phyloP scores from a whole-genome alignment of 2,797 vertebrate species.

The Fistularia commersonii region DNA sequence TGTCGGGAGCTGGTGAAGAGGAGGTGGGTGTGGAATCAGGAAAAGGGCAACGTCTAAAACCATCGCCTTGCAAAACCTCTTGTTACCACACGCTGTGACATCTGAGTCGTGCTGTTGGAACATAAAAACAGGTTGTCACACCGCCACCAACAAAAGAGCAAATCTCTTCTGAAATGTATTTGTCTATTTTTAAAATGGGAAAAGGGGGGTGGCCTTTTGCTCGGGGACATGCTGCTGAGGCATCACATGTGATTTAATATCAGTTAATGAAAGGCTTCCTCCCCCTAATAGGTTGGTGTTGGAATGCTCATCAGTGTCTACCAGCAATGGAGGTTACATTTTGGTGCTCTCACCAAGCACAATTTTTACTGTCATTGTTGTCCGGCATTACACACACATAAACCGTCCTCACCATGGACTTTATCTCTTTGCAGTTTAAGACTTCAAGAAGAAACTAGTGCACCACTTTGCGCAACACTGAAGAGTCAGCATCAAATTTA shows the following conservation, averaged over 20 bases:
- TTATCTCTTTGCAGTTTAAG: too few relatives aligned
- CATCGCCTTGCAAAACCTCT: constrained; percentile 41
- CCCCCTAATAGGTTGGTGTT: constrained; percentile 34
- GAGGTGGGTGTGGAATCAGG: constrained; percentile 78
- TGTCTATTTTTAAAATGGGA: constrained; percentile 63
- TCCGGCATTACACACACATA: constrained; percentile 13
- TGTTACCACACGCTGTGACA: constrained; percentile 56
- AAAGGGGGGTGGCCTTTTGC: constrained; percentile 30
- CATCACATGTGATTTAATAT: constrained; percentile 72
- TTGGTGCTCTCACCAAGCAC: constrained; percentile 25
- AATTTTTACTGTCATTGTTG: constrained; percentile 21
- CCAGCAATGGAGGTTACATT: constrained; percentile 52
- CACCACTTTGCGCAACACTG: too few relatives aligned
- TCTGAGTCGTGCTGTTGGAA: constrained; percentile 42
- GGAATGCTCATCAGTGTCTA: constrained; percentile 34
- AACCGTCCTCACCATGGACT: too few relatives aligned
- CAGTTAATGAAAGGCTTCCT: constrained; percentile 65
- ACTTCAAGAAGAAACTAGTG: too few relatives aligned
- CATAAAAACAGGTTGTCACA: constrained; percentile 66
- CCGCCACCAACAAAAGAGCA: constrained; percentile 59
- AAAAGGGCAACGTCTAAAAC: constrained; percentile 78
- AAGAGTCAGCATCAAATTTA: too few relatives aligned
- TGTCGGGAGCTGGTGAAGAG: constrained; percentile 78
- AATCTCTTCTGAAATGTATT: constrained; percentile 65
- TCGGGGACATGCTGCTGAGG: constrained; percentile 54